Base-by-base conservation (phyloP, 2,888 invertebrate genomes). In the Drosophila pseudotalamancana region DNA sequence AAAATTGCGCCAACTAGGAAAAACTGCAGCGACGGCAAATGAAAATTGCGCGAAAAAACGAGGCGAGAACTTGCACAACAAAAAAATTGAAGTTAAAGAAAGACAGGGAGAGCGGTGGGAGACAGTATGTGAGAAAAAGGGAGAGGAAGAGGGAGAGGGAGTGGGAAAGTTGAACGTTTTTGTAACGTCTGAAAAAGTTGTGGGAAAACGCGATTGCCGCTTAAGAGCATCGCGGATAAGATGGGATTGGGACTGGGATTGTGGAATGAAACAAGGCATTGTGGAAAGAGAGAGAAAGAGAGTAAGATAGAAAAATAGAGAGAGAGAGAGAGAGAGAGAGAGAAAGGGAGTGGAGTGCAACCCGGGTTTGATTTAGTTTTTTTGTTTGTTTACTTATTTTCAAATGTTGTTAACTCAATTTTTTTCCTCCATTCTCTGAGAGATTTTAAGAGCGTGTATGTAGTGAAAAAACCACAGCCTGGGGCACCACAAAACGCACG, bases 1-100 rank as follows among this genome's bases (percentile, higher is more conserved):
- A 87, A 87, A 82, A 82, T 87, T 86, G 81, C 87, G 77, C 84
- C 83, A 83, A 86, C 79, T 85, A 81, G 83, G 62, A 81, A 86
- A 86, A 81, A 86, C 76, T 81, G 81, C 87, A 80, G 74, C 64
- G 84, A 64, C 62, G 71, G 84, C 81, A 86, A 81, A 81, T 81
- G 80, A 83, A 81, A 86, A 86, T 77, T 71, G 80, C 59, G 59
- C 53, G 63, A 60, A 62, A 61, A 71, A 77, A 67, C 42, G 45
- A 37, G 39, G 45, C 60, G 46, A 67, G 56, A 60, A 48, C 39
- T 54, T 42, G 42, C 48, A 51, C 32, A 55, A 25, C 39, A 55
- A 37, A 51, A 31, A 43, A 37, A 50, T 6, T 29, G 42, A 31
- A 61, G 54, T 61, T 68, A 29, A 55, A 49, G 32, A 50, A 16